Evolutionary conservation across 2,888 invertebrate genomes (phyloP).

Genomic region (Micropterix aruncella): DNA sequence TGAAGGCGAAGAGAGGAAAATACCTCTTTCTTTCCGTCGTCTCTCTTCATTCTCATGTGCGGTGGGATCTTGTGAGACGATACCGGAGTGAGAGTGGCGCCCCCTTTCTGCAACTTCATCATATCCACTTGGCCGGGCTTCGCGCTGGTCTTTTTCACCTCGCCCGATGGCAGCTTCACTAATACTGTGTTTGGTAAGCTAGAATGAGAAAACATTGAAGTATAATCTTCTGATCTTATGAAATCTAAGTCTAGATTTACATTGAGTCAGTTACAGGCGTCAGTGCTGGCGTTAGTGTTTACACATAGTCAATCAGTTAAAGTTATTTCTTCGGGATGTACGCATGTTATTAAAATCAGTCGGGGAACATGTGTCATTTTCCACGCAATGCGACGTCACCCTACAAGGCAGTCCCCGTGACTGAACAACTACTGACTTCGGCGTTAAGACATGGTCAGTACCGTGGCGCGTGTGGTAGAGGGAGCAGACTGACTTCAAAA

Average conservation of each 20-base stretch:
- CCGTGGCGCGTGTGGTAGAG: too few species aligned
- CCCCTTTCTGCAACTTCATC: slow-evolving; percentile 26
- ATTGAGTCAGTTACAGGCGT: too few species aligned
- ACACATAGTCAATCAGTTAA: background rate
- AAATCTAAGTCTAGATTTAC: background rate
- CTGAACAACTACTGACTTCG: too few species aligned
- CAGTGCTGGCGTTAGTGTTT: too few species aligned
- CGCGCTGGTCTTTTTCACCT: slow-evolving; percentile 25
- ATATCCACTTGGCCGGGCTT: slow-evolving; percentile 32
- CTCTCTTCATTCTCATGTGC: background rate
- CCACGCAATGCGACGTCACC: too few species aligned
- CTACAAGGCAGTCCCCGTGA: background rate
- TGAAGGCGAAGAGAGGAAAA: too few species aligned
- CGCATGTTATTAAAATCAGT: too few species aligned
- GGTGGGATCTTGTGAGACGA: background rate
- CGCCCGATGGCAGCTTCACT: slow-evolving; percentile 32
- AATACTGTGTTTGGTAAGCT: slow-evolving; percentile 35
- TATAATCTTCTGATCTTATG: slow-evolving; percentile 3
- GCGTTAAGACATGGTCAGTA: too few species aligned
- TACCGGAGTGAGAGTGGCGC: slow-evolving; percentile 17
- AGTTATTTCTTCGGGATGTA: background rate
- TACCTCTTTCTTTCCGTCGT: background rate
- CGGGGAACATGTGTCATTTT: background rate
- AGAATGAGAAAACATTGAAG: slow-evolving; percentile 12
- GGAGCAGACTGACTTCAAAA: too few species aligned